Evolutionary conservation across 1,140 invertebrate genomes (phyloP), one percentile per base, ranked within the genome.

Genomic region (Condylostylus longicornis): DNA sequence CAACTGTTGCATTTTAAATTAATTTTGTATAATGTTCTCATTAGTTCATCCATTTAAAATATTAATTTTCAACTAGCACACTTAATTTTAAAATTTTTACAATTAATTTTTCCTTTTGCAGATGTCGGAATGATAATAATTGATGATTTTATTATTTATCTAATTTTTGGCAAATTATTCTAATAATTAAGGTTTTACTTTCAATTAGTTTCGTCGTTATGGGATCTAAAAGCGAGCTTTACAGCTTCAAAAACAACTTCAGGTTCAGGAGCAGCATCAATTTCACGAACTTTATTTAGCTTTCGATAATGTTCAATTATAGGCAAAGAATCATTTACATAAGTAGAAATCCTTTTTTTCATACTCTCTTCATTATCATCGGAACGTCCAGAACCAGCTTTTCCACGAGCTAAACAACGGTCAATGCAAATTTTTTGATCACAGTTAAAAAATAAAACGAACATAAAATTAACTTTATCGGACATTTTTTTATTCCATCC

Each of bases 341-440:
- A 97, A 1, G 90, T 97, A 37, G 79, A 66, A 44, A 96, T 86
- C 48, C 96, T 71, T 59, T 97, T 94, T 41, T 77, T 73, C 17
- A 98, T 65, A 51, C 83, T 86, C 40, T 97, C 87, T 21, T 73
- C 51, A 61, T 99, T 99, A 54, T 99, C 95, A 64, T 99, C 96
- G 2, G 79, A 74, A 14, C 96, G 74, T 1, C 91, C 91, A 61
- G 88, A 93, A 15, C 86, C 87, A 32, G 76, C 75, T 13, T 80
- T 74, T 1, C 91, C 91, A 28, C 94, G 72, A 5, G 73, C 71
- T 30, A 98, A 54, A 54, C 90, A 96, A 22, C 93, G 69, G 18
- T 81, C 54, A 1, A 81, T 75, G 58, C 91, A 96, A 3, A 76
- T 71, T 39, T 98, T 75, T 52, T 83, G 67, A 7, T 72, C 69